Conservation (phyloP, 1,140 invertebrate species). For the Rhopalosiphum padi region DNA sequence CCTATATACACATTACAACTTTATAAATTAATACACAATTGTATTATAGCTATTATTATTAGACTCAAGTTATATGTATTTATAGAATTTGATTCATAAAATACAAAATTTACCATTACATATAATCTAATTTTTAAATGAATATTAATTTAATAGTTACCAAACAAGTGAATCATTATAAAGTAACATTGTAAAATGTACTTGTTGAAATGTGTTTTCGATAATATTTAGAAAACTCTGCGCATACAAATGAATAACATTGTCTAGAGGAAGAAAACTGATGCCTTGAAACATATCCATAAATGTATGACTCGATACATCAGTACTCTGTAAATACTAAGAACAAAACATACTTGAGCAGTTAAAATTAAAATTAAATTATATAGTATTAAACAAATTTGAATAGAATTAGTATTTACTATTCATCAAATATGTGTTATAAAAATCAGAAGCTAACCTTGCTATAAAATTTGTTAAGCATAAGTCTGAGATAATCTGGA, state of each 20-base stretch:
- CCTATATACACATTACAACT: background rate
- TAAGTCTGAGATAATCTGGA: slow-evolving; percentile 47
- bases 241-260: slow-evolving; percentile 29
- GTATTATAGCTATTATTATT: background rate
- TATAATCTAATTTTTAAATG: slow-evolving; percentile 2
- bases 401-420: background rate
- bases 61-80: no score
- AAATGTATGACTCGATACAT: slow-evolving; percentile 45
- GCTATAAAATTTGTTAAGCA: slow-evolving; percentile 52
- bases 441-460: slow-evolving; percentile 22
- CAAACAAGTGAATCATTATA: slow-evolving; percentile 52
- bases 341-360: background rate
- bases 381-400: background rate
- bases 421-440: background rate
- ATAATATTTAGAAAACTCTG: slow-evolving; percentile 51
- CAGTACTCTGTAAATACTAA: slow-evolving; percentile 47
- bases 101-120: background rate
- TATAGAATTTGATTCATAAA: background rate
- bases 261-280: slow-evolving; percentile 41
- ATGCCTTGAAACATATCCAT: slow-evolving; percentile 55
- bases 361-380: background rate
- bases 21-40: background rate
- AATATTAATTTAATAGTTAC: slow-evolving; percentile 26
- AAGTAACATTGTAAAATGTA: slow-evolving; percentile 47
- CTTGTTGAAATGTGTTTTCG: slow-evolving; percentile 52